Evolutionary conservation across 2,888 invertebrate genomes (phyloP), one percentile per base, ranked within the genome.

Genomic region (Acleris literana): DNA sequence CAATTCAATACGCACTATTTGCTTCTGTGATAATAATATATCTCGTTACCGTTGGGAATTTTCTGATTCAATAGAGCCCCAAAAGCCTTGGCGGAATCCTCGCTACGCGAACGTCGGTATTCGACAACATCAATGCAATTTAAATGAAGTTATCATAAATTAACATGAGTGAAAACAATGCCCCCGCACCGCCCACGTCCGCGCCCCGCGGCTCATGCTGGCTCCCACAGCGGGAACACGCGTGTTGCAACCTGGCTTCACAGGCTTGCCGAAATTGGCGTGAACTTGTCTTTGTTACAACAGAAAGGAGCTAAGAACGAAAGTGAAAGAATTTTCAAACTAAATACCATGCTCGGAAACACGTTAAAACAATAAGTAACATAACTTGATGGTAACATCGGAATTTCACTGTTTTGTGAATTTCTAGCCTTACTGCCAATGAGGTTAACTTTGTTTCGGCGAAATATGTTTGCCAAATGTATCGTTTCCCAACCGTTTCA

Each of bases 111-210:
- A 18, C 44, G 44, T 33, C 62, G 44, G 44, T 16, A 46, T 56
- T 61, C 52, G 29, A 55, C 25, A 59, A 60, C 59, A 61, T 56
- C 44, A 57, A 52, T 66, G 62, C 53, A 55, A 68, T 68, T 64
- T 57, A 64, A 69, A 76, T 74, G 65, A 65, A 70, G 73, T 77
- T 71, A 75, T 72, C 72, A 71, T 60, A 68, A 65, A 62, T 62
- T 66, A 66, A 68, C 63, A 66, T 74, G 73, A 75, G 85, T 82
- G 86, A 86, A 86, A 87, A 86, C 83, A 84, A 84, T 78, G 78
- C 87, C 86, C 76, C 76, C 84, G 76, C 81, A 68, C 53, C 73
- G 69, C 76, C 76, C 73, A 76, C 77, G 69, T 71, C 74, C 70
- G 17, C 29, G 43, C 13, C 55, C 56, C 62, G 62, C 62, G 56